Conservation (phyloP, 2,888 invertebrate genomes). For the Latheticus oryzae region DNA sequence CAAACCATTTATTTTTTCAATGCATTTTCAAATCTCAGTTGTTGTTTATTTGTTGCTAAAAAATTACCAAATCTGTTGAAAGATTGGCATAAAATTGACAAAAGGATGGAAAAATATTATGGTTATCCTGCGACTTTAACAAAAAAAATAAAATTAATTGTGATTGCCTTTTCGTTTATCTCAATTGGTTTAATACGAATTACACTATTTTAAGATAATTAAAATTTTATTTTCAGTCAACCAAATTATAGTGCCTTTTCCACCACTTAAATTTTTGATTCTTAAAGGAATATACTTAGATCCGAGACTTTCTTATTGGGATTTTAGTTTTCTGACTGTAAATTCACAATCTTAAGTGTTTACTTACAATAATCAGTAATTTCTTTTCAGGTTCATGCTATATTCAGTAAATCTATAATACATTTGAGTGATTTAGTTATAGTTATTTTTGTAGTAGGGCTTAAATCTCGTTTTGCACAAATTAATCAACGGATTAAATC, state of each 20-base stretch:
- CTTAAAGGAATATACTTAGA: no score
- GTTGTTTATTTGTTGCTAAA: constrained; percentile 5
- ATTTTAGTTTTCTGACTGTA: no score
- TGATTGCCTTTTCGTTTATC: neutral
- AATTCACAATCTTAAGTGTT: constrained; percentile 1
- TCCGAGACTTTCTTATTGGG: no score
- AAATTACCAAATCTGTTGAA: neutral
- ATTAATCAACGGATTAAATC: constrained; percentile 4
- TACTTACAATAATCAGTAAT: no score
- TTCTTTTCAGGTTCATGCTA: neutral
- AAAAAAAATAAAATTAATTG: neutral
- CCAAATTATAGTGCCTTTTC: neutral
- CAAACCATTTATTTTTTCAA: neutral
- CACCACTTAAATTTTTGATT: no score
- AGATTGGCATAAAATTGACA: constrained; percentile 1
- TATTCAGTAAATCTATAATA: neutral
- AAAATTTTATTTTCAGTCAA: no score
- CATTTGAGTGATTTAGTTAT: constrained; percentile 1
- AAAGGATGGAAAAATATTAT: neutral
- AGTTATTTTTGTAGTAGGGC: neutral
- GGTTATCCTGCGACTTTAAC: constrained; percentile 3
- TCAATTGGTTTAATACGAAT: neutral
- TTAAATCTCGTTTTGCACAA: constrained; percentile 9
- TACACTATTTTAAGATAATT: no score
- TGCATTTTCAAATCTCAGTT: neutral